phyloP scores from a whole-genome alignment of 1,140 invertebrate species.

The Halotydeus destructor region DNA sequence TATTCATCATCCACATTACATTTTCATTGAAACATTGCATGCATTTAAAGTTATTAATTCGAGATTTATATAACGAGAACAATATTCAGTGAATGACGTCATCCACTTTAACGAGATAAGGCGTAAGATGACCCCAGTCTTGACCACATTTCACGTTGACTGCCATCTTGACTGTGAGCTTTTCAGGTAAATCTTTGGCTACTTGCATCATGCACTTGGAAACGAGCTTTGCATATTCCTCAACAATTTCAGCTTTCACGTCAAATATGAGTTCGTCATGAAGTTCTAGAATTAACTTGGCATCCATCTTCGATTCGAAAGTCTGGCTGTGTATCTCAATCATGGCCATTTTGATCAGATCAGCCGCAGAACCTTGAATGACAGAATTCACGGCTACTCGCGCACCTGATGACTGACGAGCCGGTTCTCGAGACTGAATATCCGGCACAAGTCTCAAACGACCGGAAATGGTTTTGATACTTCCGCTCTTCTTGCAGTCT shows the following conservation, averaged over 20 bases:
- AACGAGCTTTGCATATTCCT: slow-evolving; percentile 39
- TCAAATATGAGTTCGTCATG: slow-evolving; percentile 95
- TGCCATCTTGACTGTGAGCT: slow-evolving; percentile 47
- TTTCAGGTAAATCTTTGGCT: slow-evolving; percentile 41
- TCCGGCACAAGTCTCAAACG: slow-evolving; percentile 52
- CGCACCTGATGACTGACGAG: slow-evolving; percentile 55
- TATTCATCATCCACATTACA: too few species aligned
- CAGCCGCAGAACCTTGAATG: slow-evolving; percentile 86
- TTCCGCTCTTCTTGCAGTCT: slow-evolving; percentile 45
- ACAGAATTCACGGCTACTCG: slow-evolving; percentile 83
- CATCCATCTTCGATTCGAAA: slow-evolving; percentile 20
- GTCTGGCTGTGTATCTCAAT: slow-evolving; percentile 43
- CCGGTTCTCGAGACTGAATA: slow-evolving; percentile 40
- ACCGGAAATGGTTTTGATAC: slow-evolving; percentile 57
- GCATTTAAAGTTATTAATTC: too few species aligned
- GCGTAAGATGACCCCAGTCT: too few species aligned
- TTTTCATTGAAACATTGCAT: too few species aligned
- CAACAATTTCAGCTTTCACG: slow-evolving; percentile 36
- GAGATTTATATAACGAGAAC: too few species aligned
- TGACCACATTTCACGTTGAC: slow-evolving; percentile 62
- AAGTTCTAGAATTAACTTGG: slow-evolving; percentile 54
- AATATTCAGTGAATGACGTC: too few species aligned
- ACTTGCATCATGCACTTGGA: slow-evolving; percentile 61
- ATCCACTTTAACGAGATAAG: too few species aligned
- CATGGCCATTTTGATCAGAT: slow-evolving; percentile 80